A percentile compares a stretch with the other conserved stretches of the same genome.
Evolutionary conservation across 2,888 invertebrate species (phyloP).

Genomic region (Pterostichus niger): DNA sequence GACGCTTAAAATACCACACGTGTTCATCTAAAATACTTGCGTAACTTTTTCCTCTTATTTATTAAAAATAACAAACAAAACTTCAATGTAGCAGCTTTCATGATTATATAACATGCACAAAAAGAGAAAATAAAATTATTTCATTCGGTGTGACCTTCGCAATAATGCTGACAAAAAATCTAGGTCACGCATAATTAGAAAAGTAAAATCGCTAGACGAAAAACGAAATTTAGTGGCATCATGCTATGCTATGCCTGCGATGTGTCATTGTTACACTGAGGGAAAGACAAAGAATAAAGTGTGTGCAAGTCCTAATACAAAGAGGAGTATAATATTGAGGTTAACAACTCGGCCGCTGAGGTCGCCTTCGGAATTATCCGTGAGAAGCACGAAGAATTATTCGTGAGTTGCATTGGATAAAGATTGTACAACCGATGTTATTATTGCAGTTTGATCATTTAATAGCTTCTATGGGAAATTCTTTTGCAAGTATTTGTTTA

Average conservation of each 20-base stretch:
- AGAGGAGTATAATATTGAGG: slow-evolving; percentile 6
- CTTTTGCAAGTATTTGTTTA: too few relatives aligned
- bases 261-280: not conserved
- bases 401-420: not conserved
- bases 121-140: slow-evolving; percentile 33
- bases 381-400: not conserved
- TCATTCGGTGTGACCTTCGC: slow-evolving; percentile 18
- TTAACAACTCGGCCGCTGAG: not conserved
- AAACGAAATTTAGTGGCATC: too few relatives aligned
- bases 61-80: not conserved
- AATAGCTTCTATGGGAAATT: too few relatives aligned
- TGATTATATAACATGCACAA: slow-evolving; percentile 24
- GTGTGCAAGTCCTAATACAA: not conserved
- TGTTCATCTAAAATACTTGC: not conserved
- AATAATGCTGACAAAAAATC: slow-evolving; percentile 19
- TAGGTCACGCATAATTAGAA: slow-evolving; percentile 24
- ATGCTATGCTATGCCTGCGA: not conserved
- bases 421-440: not conserved
- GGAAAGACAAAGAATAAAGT: not conserved
- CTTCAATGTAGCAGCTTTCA: slow-evolving; percentile 13
- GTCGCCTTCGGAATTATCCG: slow-evolving; percentile 6
- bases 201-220: not conserved
- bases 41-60: not conserved
- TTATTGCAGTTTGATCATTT: not conserved
- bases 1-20: not conserved